Base-by-base conservation (phyloP, 2,113 vertebrate genomes). In the Alaudala cheleensis region DNA sequence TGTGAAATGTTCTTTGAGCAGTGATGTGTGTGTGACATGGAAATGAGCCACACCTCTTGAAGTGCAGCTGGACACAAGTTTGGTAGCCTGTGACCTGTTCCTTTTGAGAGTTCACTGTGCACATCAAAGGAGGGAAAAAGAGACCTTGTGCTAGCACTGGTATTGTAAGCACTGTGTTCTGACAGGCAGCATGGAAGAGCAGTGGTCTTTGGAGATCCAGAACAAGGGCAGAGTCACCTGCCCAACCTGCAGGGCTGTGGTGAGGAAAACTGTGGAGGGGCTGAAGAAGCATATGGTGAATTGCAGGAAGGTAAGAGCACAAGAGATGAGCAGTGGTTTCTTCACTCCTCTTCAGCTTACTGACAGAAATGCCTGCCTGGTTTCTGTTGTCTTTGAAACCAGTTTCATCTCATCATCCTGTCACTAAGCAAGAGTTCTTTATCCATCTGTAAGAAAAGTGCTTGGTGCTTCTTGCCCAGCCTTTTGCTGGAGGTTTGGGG, bases 251-350 rank as follows among this genome's bases (percentile, higher is more conserved):
- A 98, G 98, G 96, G 98, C 98, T 77, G 99, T 99, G 66, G 98
- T 98, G 91, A 98, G 99, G 50, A 99, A 99, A 97, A 99, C 99
- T 13, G 99, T 99, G 53, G 99, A 99, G 70, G 99, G 99, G 23
- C 97, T 99, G 95, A 99, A 99, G 97, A 99, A 99, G 57, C 99
- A 99, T 65, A 98, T 99, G 99, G 97, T 98, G 81, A 98, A 98
- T 92, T 99, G 99, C 97, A 98, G 98, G 91, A 98, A 98, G 98
- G 99, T 99, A 70, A 96, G 96, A 81, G 28, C 12, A 23, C 0
- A 5, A 60, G 37, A 50, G 11, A 22, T 53, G 40, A 64, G 14
- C 34, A 24, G 2, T 21, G 34, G n/a, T 70, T 70, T 82, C 73
- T 89, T 66, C 53, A 25, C 12, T 94, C 17, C 34, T 74, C 28